These are phyloP conservation scores for Pegoplata infirma DNA, from an alignment of 2,888 invertebrate genomes.

Conservation along the genomic window DNA sequence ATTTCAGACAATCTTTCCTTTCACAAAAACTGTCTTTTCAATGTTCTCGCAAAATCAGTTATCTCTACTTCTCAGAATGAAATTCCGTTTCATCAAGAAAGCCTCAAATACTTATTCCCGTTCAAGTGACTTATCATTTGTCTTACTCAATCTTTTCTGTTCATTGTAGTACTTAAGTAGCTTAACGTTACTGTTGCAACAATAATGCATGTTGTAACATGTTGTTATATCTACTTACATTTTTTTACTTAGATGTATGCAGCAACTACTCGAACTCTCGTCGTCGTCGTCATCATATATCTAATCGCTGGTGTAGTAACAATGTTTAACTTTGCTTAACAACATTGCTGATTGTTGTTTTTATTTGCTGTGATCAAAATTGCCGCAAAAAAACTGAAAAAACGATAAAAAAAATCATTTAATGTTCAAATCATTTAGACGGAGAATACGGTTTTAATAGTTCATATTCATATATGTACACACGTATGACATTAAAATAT, in stretches of 20 bases:
- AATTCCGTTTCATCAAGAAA: too few species aligned
- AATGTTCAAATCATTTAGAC: background rate
- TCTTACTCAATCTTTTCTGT: background rate
- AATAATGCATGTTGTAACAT: constrained; percentile 5
- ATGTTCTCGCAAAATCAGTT: too few species aligned
- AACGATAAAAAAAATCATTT: background rate
- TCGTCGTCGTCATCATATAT: constrained; percentile 24
- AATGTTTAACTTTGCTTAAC: constrained; percentile 53
- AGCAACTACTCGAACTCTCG: constrained; percentile 2
- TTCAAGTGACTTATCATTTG: background rate
- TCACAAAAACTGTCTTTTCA: too few species aligned
- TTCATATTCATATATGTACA: too few species aligned
- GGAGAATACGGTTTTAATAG: background rate
- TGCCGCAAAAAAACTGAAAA: background rate
- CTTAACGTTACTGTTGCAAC: background rate
- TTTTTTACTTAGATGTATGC: constrained; percentile 22
- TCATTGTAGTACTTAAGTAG: background rate
- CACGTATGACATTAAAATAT: too few species aligned
- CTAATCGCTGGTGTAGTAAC: constrained; percentile 56
- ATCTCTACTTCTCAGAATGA: too few species aligned
- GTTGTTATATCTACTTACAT: background rate
- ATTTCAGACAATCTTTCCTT: too few species aligned
- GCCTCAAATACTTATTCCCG: too few species aligned
- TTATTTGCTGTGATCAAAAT: background rate
- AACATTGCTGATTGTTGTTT: constrained; percentile 49